Conservation (phyloP, 2,797 vertebrate species). For the Enteromius unitaeniatus region DNA sequence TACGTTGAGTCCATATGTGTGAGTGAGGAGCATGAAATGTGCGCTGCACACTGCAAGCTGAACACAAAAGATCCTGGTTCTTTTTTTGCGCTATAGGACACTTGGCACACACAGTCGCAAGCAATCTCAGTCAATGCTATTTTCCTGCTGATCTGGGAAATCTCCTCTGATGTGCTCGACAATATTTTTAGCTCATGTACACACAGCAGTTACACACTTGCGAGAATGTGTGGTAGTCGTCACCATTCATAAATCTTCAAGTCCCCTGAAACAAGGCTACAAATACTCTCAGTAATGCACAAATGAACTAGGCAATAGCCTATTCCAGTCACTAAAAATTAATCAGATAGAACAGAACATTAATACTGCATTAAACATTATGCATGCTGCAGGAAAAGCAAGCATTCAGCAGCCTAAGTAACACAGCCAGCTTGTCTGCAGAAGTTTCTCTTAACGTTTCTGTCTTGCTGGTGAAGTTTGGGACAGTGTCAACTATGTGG, state of each 20-base stretch:
- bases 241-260: constrained; percentile 45
- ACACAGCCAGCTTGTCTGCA: constrained; percentile 50
- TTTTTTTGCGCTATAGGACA: constrained; percentile 1
- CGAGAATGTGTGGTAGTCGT: constrained; percentile 15
- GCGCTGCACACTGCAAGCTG: constrained; percentile 12
- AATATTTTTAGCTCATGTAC: constrained; percentile 50
- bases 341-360: constrained; percentile 61
- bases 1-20: constrained; percentile 15
- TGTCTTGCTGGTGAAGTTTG: constrained; percentile 4
- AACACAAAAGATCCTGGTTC: background rate
- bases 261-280: constrained; percentile 36
- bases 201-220: constrained; percentile 37
- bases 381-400: constrained; percentile 33
- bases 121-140: constrained; percentile 29
- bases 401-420: background rate
- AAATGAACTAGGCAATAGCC: constrained; percentile 68
- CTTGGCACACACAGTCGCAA: constrained; percentile 18
- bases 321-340: constrained; percentile 75
- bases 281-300: constrained; percentile 24
- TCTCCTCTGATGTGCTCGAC: background rate
- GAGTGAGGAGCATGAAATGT: constrained; percentile 5
- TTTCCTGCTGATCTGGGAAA: constrained; percentile 45
- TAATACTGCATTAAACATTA: constrained; percentile 53
- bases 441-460: constrained; percentile 32
- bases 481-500: background rate